Evolutionary conservation across 2,797 vertebrate species (phyloP).

Genomic region (Sitta carolinensis): DNA sequence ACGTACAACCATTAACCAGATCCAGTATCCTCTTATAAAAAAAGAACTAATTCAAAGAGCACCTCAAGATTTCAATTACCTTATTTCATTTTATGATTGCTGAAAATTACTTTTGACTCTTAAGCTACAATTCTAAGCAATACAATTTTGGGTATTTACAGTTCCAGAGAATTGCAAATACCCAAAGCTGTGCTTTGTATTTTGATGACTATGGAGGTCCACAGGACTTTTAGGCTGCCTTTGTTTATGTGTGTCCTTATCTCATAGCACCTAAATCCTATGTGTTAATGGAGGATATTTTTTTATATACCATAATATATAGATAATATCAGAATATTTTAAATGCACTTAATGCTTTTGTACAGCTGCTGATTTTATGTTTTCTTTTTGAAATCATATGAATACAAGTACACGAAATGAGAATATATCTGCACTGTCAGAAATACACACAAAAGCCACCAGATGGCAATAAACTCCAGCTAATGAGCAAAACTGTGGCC

Average conservation of each 20-base stretch:
- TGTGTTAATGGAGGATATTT: background rate
- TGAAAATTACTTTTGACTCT: background rate
- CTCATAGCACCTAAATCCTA: background rate
- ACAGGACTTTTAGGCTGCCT: background rate
- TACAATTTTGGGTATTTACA: background rate
- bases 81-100: background rate
- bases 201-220: background rate
- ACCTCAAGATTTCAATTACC: background rate
- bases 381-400: background rate
- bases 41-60: background rate
- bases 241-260: background rate
- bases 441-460: background rate
- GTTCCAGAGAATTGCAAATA: background rate
- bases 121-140: background rate
- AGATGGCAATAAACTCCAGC: conserved; percentile 32
- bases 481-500: background rate
- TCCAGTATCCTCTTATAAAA: background rate
- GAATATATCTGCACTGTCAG: background rate
- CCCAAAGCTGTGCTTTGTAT: fast-evolving
- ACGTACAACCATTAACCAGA: background rate
- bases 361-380: background rate
- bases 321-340: background rate
- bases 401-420: background rate
- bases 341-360: background rate
- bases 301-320: no score